Base-by-base conservation (phyloP, 2,888 invertebrate species). In the Agelastica alni region DNA sequence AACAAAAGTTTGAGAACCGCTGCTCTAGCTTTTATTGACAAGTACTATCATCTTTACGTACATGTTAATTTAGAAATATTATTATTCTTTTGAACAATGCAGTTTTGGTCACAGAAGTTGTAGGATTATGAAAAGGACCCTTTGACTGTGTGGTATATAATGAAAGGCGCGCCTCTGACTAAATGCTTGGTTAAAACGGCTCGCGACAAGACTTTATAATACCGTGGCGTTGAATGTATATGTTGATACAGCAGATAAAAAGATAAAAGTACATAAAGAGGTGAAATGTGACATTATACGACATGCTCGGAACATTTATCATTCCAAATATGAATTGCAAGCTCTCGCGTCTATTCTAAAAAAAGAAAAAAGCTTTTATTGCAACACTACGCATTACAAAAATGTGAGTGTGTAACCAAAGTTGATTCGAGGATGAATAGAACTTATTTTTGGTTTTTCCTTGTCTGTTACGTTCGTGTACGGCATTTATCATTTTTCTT, bases 221-320 rank as follows among this genome's bases (percentile, higher is more conserved):
- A 34, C 14, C 7, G 9, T 45, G 57, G 54, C 43, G 17, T 34
- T 44, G 54, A 56, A 17, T 3, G 12, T 31, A 47, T 37, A 45
- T 55, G 61, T 59, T 59, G 61, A 65, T 65, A 59, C 44, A 30
- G 22, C 36, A 56, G 66, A 64, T 64, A 64, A 61, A 60, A 53
- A 56, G 52, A 44, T 57, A 61, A 61, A 39, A 59, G 51, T 59
- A 53, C 43, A 61, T 64, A 62, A 66, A 64, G 60, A 60, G 57
- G 58, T 60, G 57, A 61, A 67, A 67, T 66, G 63, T 67, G 68
- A 67, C 65, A 65, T 62, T 64, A 66, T 65, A 56, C 63, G 66
- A 64, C 63, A 59, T 62, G 59, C 55, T 37, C 53, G 12, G 46
- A 26, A 45, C 45, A 37, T 59, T 56, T 56, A 56, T 59, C 56